Evolutionary conservation across 2,113 vertebrate genomes (phyloP), one percentile per base, ranked within the genome.

Genomic region (Ctenomys sociabilis): DNA sequence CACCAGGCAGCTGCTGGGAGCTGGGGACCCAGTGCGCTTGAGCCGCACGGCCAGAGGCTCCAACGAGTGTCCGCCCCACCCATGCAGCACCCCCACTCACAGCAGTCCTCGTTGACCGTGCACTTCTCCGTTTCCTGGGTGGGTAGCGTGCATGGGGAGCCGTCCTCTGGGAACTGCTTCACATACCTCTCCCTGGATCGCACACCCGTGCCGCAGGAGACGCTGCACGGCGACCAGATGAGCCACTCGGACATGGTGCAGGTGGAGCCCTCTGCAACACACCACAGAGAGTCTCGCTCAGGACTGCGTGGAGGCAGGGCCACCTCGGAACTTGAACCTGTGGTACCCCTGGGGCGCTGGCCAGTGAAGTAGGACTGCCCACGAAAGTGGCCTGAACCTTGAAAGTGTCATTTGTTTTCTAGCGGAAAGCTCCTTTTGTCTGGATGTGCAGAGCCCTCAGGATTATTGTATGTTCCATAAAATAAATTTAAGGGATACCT

Each of bases 221-320:
- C 91, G 24, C 99, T 99, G 94, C 99, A 99, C 1, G 99, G 99
- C 30, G 99, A 99, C 99, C 99, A 99, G 0, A 99, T 99, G 98
- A 99, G 99, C 99, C 99, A 99, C 97, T 99, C 99, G 26, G 99
- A 99, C 99, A 99, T 99, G 99, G 99, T 99, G 95, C 99, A 99
- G 66, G 99, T 99, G 94, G 99, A 99, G 22, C 99, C 98, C 87
- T 99, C 99, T 99, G 96, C 93, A 98, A 98, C 28, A 98, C 40
- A 98, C 43, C 37, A 63, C 54, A 11, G 52, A 4, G 59, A 1
- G 43, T 14, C 43, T 8, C 54, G 54, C 45, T 90, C 28, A 85
- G 87, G 2, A 43, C 32, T 9, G 9, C n/a, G 30, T 7, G 21
- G 9, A 7, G 49, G 81, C 32, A 0, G 64, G 26, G 7, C 30